Conservation (phyloP, 1,140 invertebrate species). For the Leptinotarsa defecta region DNA sequence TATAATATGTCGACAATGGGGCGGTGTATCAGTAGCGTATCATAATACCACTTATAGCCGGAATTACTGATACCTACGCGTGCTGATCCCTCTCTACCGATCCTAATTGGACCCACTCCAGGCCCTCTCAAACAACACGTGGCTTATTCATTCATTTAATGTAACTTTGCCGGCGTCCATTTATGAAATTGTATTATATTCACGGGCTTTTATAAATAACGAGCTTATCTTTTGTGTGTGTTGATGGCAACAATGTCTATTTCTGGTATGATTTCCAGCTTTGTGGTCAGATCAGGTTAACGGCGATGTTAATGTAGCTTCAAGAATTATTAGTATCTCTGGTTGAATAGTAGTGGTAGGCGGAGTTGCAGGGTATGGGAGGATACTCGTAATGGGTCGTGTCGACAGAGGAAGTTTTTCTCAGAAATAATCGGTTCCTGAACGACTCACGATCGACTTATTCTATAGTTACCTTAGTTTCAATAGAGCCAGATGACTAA, state of each 20-base stretch:
- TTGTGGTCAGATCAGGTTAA: conserved; percentile 37
- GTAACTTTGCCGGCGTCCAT: conserved; percentile 30
- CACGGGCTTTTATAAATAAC: conserved; percentile 37
- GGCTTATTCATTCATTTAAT: conserved; percentile 9
- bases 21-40: conserved; percentile 21
- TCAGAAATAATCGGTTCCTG: no score
- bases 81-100: conserved; percentile 30
- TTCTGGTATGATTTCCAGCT: conserved; percentile 35
- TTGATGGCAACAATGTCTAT: conserved; percentile 34
- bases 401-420: no score
- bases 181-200: conserved; percentile 37
- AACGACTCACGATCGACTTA: no score
- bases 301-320: conserved; percentile 14
- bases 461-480: no score
- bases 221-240: conserved; percentile 37
- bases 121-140: conserved; percentile 24
- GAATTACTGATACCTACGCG: conserved; percentile 33
- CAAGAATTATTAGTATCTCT: neutral
- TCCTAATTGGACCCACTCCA: conserved; percentile 34
- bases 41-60: conserved; percentile 36
- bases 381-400: no score
- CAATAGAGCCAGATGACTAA: no score
- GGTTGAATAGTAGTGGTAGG: neutral
- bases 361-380: no score
- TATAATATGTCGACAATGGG: conserved; percentile 2